A percentile compares a stretch with the other conserved stretches of the same genome.
Evolutionary conservation across 2,113 vertebrate genomes (phyloP).

Genomic region (Bubo scandiacus): DNA sequence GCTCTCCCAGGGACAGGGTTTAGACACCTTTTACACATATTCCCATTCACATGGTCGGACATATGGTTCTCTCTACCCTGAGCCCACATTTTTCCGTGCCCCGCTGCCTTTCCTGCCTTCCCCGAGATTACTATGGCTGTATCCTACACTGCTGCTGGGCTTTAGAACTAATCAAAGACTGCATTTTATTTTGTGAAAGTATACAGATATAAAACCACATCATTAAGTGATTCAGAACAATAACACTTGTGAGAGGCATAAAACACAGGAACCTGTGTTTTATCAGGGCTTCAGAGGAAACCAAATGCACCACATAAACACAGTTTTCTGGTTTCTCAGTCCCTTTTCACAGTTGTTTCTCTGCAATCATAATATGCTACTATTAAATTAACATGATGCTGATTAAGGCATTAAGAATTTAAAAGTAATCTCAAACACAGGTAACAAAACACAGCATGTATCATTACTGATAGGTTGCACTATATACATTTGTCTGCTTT

Average conservation of each 20-base stretch:
- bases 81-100: not conserved
- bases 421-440: not conserved
- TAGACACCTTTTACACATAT: not conserved
- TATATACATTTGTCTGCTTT: not conserved
- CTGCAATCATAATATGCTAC: not conserved
- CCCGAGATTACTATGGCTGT: not conserved
- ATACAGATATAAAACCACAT: not conserved
- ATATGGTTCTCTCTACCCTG: not conserved
- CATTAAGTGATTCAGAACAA: not conserved
- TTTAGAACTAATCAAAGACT: not conserved
- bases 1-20: not conserved
- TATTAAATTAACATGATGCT: not conserved
- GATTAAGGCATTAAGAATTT: not conserved
- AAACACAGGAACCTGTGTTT: not conserved
- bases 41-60: not conserved
- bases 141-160: not conserved
- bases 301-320: not conserved
- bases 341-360: not conserved
- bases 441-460: not conserved
- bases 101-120: not conserved
- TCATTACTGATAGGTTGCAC: not conserved
- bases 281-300: not conserved
- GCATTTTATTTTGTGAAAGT: not conserved
- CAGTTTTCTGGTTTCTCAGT: not conserved
- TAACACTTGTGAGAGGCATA: not conserved